Base-by-base conservation (phyloP, 2,113 vertebrate species). In the Strix aluco region DNA sequence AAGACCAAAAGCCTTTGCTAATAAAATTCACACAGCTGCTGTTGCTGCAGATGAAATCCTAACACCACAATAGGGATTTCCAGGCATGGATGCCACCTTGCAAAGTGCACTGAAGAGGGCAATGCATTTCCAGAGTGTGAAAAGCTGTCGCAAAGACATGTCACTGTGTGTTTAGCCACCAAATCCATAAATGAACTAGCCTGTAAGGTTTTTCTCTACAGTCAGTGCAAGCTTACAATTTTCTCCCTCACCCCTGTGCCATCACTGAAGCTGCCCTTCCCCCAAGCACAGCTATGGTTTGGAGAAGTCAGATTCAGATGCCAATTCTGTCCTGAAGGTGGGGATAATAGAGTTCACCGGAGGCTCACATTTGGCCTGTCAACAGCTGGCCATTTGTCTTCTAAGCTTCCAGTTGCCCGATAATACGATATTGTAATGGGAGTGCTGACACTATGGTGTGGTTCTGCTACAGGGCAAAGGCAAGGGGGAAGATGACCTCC, bases 1-100 rank as follows among this genome's bases (percentile, higher is more conserved):
- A 95, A 93, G 67, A 22, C 92, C 2, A 8, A 95, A 89, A 94
- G 66, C 47, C 55, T 95, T 94, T 93, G 67, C 93, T 94, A 91
- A 86, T 96, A 96, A 96, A 94, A 92, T 94, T 95, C 84, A 63
- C 91, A 71, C 94, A 96, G 91, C 93, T 97, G 95, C 84, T 82
- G 70, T 90, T 12, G 54, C 89, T 96, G 89, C 81, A 86, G 79
- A 91, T 86, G 89, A 90, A 95, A 77, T 67, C 36, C 55, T 62
- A 83, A 77, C 75, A 70, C 62, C 67, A 40, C 61, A 66, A 58
- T 17, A 74, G 71, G 84, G 79, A 80, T 96, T 94, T 85, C 6
- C 7, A 63, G 94, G 62, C 42, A 3, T 1, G 51, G 62, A 77
- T 58, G n/a, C 20, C 49, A n/a, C 55, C 46, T 92, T 72, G 83